phyloP scores from a whole-genome alignment of 2,113 vertebrate species.

The Amphiprion percula region DNA sequence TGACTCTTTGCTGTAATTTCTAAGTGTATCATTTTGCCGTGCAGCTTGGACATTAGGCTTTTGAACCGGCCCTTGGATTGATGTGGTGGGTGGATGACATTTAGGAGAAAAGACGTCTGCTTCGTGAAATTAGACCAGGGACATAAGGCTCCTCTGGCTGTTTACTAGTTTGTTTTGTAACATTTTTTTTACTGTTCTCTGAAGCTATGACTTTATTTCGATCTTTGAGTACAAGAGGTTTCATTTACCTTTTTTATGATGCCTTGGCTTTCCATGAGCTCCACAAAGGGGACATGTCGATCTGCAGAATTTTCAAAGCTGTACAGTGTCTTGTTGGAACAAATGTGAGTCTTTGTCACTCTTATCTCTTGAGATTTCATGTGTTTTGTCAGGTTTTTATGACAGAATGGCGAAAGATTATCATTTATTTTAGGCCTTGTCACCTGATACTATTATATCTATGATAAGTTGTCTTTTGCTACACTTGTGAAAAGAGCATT shows the following conservation, averaged over 20 bases:
- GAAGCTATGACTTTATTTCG: slow-evolving; percentile 48
- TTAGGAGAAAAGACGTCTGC: slow-evolving; percentile 16
- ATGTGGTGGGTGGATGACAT: slow-evolving; percentile 18
- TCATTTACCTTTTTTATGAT: slow-evolving; percentile 59
- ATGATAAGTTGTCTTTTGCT: slow-evolving; percentile 77
- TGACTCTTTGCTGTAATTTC: slow-evolving; percentile 35
- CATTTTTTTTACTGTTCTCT: slow-evolving; percentile 28
- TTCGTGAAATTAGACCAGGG: slow-evolving; percentile 7
- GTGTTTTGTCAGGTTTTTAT: slow-evolving; percentile 77
- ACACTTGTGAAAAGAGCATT: slow-evolving; percentile 80
- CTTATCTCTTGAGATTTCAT: slow-evolving; percentile 62
- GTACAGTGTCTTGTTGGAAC: slow-evolving; percentile 78
- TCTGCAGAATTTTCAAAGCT: slow-evolving; percentile 57
- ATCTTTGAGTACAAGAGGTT: slow-evolving; percentile 37
- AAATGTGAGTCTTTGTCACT: slow-evolving; percentile 78
- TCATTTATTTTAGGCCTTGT: slow-evolving; percentile 74
- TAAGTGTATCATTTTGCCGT: slow-evolving; percentile 55
- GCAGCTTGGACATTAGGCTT: slow-evolving; percentile 47
- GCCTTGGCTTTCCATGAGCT: slow-evolving; percentile 63
- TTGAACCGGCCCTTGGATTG: slow-evolving; percentile 38
- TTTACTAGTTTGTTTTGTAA: slow-evolving; percentile 56
- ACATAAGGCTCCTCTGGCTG: slow-evolving; percentile 44
- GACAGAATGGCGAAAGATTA: slow-evolving; percentile 64
- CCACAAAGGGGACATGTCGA: slow-evolving; percentile 39
- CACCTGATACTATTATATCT: slow-evolving; percentile 75